A percentile compares a stretch with the other conserved stretches of the same genome.
Evolutionary conservation across 92 coral and sea anemone species (phyloP).

Genomic region (Chrysogorgia sp.): DNA sequence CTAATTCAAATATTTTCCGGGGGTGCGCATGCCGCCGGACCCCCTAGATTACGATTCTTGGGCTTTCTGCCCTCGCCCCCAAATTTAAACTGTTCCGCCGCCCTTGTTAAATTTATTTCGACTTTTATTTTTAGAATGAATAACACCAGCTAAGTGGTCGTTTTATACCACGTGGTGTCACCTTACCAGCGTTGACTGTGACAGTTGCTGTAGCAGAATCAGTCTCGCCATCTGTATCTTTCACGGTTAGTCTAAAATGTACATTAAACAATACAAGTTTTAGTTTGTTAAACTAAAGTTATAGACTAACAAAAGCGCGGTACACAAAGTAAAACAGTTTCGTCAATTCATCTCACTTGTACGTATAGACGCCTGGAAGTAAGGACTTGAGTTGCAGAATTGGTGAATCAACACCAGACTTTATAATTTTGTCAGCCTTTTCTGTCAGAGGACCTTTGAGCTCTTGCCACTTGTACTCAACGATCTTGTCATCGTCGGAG

Average conservation of each 20-base stretch:
- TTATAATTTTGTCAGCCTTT: slow-evolving; percentile 83
- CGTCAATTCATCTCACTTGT: slow-evolving; percentile 75
- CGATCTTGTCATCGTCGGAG: slow-evolving; percentile 91
- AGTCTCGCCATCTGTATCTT: slow-evolving; percentile 88
- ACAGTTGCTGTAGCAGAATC: slow-evolving; percentile 94
- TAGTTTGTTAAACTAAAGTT: neutral
- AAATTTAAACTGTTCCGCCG: no score
- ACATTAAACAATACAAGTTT: neutral
- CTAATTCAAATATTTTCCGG: no score
- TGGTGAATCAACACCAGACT: slow-evolving; percentile 90
- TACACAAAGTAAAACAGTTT: no score
- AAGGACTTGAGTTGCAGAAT: slow-evolving; percentile 97
- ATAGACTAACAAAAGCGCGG: neutral
- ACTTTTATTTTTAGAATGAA: no score
- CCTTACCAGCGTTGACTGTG: slow-evolving; percentile 88
- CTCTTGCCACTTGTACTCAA: slow-evolving; percentile 97
- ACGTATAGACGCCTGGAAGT: slow-evolving; percentile 94
- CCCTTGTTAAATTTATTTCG: no score
- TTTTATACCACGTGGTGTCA: neutral
- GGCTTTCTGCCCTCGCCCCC: no score
- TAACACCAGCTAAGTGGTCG: no score
- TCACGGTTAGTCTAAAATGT: slow-evolving; percentile 79
- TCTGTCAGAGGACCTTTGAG: slow-evolving; percentile 94
- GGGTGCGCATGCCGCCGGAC: no score
- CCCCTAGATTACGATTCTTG: no score